Conservation (phyloP, 1,140 invertebrate species). For the Formica selysi region DNA sequence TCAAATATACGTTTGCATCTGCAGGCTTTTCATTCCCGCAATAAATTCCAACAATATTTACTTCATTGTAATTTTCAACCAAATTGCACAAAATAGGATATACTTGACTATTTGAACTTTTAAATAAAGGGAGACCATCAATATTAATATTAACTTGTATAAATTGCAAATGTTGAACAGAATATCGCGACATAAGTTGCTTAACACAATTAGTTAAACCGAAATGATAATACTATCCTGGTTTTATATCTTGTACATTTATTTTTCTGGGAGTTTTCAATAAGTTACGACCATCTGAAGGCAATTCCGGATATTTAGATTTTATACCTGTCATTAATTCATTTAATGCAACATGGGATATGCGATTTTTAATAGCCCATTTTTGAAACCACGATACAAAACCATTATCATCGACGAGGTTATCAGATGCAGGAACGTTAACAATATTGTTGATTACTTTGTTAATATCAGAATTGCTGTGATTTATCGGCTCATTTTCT, state of each 20-base stretch:
- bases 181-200: not conserved
- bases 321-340: slow-evolving; percentile 4
- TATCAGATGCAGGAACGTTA: not conserved
- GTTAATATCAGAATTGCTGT: not conserved
- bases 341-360: slow-evolving; percentile 8
- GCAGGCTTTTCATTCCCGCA: not conserved
- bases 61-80: not conserved
- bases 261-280: slow-evolving; percentile 13
- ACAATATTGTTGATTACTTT: not conserved
- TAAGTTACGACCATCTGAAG: not conserved
- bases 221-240: slow-evolving; percentile 4
- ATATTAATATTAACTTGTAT: not conserved
- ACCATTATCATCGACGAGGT: not conserved
- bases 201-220: slow-evolving; percentile 5
- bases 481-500: not conserved
- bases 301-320: not conserved
- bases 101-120: not conserved
- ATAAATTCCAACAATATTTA: slow-evolving; percentile 13
- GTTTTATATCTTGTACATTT: not conserved
- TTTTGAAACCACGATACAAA: not conserved
- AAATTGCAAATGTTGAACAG: not conserved
- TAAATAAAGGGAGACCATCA: not conserved
- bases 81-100: slow-evolving; percentile 8
- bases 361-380: not conserved
- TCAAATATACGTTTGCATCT: not conserved